These are phyloP conservation scores for Rhynchonycteris naso DNA, from an alignment of 2,797 vertebrate genomes.

Conservation along the genomic window DNA sequence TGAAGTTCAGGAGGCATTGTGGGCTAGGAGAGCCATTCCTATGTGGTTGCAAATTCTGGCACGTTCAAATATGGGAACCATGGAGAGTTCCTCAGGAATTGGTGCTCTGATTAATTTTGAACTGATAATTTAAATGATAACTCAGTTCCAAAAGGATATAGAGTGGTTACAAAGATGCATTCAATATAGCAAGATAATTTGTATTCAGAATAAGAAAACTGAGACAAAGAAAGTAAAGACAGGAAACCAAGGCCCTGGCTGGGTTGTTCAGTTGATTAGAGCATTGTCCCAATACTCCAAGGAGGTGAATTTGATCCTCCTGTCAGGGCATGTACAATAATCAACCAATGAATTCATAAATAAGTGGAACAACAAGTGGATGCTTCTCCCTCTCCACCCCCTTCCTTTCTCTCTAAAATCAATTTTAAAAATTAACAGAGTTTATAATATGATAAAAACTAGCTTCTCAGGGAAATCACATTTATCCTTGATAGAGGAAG, in stretches of 20 bases:
- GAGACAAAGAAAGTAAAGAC: conserved; percentile 39
- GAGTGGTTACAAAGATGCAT: conserved; percentile 29
- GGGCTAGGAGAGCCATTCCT: background rate
- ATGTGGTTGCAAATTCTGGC: conserved; percentile 3
- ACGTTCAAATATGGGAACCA: background rate
- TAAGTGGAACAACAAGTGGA: too few species aligned
- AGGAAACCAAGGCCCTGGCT: background rate
- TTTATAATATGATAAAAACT: conserved; percentile 9
- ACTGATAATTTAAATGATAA: conserved; percentile 33
- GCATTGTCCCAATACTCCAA: too few species aligned
- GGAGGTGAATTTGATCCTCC: too few species aligned
- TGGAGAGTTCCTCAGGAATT: conserved; percentile 13
- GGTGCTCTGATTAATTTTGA: conserved; percentile 42
- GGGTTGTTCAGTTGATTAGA: too few species aligned
- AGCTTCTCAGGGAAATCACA: background rate
- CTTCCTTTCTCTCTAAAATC: too few species aligned
- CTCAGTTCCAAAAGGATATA: background rate
- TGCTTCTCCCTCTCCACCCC: too few species aligned
- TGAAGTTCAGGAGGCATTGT: conserved; percentile 3
- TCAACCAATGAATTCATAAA: too few species aligned
- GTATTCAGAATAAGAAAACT: conserved; percentile 46
- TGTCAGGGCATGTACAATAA: too few species aligned
- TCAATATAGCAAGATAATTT: conserved; percentile 19
- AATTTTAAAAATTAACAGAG: background rate
- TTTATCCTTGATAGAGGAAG: background rate